Evolutionary conservation across 1,140 invertebrate species (phyloP).

Genomic region (Zaprionus ghesquierei): DNA sequence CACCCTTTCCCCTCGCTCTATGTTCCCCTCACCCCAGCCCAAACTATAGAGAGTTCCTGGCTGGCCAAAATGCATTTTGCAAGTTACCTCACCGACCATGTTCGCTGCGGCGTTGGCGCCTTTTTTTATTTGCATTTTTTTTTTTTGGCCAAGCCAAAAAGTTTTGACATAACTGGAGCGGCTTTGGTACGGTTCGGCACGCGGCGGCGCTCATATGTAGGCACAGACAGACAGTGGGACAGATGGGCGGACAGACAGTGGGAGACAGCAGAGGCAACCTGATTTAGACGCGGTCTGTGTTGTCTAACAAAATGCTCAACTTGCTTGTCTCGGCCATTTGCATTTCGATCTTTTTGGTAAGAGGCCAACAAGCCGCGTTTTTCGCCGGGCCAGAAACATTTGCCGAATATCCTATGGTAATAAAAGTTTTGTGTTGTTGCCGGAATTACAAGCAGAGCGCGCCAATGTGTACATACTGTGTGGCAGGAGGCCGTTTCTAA

Average conservation of each 20-base stretch:
- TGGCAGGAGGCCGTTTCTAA: slow-evolving; percentile 14
- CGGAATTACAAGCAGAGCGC: slow-evolving; percentile 61
- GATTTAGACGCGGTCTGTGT: slow-evolving; percentile 60
- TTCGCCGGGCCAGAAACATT: slow-evolving; percentile 9
- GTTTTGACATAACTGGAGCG: slow-evolving; percentile 78
- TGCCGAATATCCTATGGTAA: slow-evolving; percentile 68
- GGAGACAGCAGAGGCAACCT: slow-evolving; percentile 52
- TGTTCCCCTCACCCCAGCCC: too few species aligned
- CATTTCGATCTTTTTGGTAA: slow-evolving; percentile 77
- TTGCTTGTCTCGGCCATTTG: slow-evolving; percentile 74
- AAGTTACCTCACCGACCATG: slow-evolving; percentile 61
- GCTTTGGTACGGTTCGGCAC: slow-evolving; percentile 23
- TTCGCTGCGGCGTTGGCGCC: slow-evolving; percentile 9
- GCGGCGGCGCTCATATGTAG: slow-evolving; percentile 41
- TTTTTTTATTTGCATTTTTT: slow-evolving; percentile 40
- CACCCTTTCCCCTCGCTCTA: neutral
- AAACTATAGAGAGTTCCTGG: slow-evolving; percentile 26
- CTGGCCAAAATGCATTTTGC: slow-evolving; percentile 43
- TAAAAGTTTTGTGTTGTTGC: slow-evolving; percentile 72
- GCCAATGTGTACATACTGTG: slow-evolving; percentile 13
- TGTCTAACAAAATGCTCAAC: slow-evolving; percentile 70
- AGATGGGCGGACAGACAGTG: neutral
- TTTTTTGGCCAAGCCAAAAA: slow-evolving; percentile 9
- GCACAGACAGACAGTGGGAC: slow-evolving; percentile 7
- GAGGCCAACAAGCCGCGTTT: slow-evolving; percentile 46